Evolutionary conservation across 1,140 invertebrate genomes (phyloP).

Genomic region (Psilanteris sp.): DNA sequence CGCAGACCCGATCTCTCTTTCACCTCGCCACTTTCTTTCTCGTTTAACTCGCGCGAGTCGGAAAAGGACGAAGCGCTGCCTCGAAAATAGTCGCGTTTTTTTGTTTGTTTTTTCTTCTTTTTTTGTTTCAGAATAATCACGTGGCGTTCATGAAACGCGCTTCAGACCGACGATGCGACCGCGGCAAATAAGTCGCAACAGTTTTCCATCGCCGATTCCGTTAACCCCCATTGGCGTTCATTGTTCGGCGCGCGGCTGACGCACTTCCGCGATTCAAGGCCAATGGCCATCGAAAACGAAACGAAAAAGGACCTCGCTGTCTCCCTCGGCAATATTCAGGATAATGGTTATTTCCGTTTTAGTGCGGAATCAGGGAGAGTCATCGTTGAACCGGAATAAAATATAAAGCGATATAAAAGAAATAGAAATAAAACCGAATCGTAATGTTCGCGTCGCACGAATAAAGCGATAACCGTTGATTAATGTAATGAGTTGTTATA

Average conservation of each 20-base stretch:
- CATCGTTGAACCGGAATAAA: slow-evolving; percentile 47
- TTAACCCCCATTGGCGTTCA: slow-evolving; percentile 21
- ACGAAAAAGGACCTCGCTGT: slow-evolving; percentile 44
- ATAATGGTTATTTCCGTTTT: slow-evolving; percentile 56
- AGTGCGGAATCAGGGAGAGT: slow-evolving; percentile 34
- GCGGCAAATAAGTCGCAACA: no score
- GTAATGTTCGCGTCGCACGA: slow-evolving; percentile 15
- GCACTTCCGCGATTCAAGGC: slow-evolving; percentile 47
- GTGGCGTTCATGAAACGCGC: no score
- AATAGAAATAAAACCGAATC: slow-evolving; percentile 29
- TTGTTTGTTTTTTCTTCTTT: no score
- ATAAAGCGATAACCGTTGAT: slow-evolving; percentile 29
- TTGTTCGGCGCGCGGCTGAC: slow-evolving; percentile 15
- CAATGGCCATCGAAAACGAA: slow-evolving; percentile 28
- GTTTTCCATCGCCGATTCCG: slow-evolving; percentile 1
- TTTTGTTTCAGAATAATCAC: no score
- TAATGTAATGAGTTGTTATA: slow-evolving; percentile 11
- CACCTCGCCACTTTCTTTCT: slow-evolving; percentile 32
- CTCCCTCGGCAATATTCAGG: slow-evolving; percentile 51
- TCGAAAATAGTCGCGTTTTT: no score
- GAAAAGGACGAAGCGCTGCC: slow-evolving; percentile 7
- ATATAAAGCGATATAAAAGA: slow-evolving; percentile 34
- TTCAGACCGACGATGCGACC: no score
- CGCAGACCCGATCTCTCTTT: slow-evolving; percentile 73
- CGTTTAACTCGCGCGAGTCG: not conserved